A percentile compares a stretch with the other conserved stretches of the same genome.
phyloP scores from a whole-genome alignment of 2,113 vertebrate genomes.

The Nerophis ophidion region DNA sequence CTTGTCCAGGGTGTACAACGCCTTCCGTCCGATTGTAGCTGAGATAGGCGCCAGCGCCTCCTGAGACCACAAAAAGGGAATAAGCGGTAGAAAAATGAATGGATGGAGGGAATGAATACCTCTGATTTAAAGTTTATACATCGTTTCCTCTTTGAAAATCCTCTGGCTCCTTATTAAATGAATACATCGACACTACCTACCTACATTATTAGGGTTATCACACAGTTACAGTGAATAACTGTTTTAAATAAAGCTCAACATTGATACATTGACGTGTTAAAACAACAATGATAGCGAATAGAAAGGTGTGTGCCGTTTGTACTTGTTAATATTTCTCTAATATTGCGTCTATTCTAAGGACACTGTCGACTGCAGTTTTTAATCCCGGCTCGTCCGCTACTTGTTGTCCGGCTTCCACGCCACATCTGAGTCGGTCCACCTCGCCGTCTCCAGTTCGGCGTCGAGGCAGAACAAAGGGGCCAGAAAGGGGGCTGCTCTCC shows the following conservation, averaged over 20 bases:
- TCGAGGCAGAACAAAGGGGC: conserved; percentile 62
- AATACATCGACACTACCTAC: no score
- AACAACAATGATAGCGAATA: neutral
- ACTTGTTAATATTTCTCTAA: neutral
- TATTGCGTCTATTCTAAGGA: conserved; percentile 1
- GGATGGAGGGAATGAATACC: no score
- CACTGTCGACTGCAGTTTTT: conserved; percentile 12
- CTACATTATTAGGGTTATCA: neutral
- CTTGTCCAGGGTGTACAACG: no score
- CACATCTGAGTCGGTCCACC: conserved; percentile 36
- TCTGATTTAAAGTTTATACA: conserved; percentile 10
- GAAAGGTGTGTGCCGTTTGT: neutral
- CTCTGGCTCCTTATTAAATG: no score
- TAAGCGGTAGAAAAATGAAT: no score
- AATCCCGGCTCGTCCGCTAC: conserved; percentile 1
- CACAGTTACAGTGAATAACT: conserved; percentile 3
- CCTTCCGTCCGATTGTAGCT: no score
- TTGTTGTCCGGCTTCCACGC: conserved; percentile 3
- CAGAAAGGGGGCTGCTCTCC: conserved; percentile 50
- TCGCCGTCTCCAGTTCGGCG: conserved; percentile 29
- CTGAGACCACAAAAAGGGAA: no score
- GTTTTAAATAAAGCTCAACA: conserved; percentile 1
- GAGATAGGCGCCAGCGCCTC: no score
- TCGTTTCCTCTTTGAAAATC: no score
- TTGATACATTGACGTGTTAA: neutral